Base-by-base conservation (phyloP, 2,888 invertebrate genomes). In the Scrobipalpa atriplicella region DNA sequence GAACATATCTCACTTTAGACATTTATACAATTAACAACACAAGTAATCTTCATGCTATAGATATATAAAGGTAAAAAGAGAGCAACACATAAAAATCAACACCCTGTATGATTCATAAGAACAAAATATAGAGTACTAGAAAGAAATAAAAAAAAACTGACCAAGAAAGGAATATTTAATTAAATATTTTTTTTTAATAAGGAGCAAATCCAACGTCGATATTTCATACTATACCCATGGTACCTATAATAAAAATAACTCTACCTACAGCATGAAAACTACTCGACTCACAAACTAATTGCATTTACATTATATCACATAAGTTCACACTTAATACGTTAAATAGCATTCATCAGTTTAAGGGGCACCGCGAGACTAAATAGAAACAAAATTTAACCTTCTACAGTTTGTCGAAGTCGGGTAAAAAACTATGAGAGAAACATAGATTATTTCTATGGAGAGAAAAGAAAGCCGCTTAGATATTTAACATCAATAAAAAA, bases 251-350 rank as follows among this genome's bases (percentile, higher is more conserved):
- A n/a, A n/a, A n/a, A n/a, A n/a, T n/a, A n/a, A n/a, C n/a, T n/a
- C n/a, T n/a, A n/a, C n/a, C 52, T 19, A 64, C 8, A 64, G 52
- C 41, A 62, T 52, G 19, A 54, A 62, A 56, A 62, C 38, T 9
- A 36, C 60, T 56, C 74, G 73, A 78, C 77, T 76, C 82, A 84
- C 81, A 81, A 84, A 83, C 79, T 81, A 84, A 83, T 85, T 87
- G 82, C 84, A 85, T 82, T 84, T 72, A 68, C 66, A 75, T 79
- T 75, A 86, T 89, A 90, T 90, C 89, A 90, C 90, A 89, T 85
- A 82, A 82, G 78, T 83, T 82, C 54, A 86, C 78, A 84, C 82
- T 81, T 78, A 87, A 82, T 82, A 56, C 21, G 21, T 54, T 21
- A 82, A 75, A 73, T 74, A 78, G 78, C 80, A 73, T 79, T 80